Evolutionary conservation across 2,888 invertebrate genomes (phyloP), one percentile per base, ranked within the genome.

Genomic region (Ecliptopera silaceata): DNA sequence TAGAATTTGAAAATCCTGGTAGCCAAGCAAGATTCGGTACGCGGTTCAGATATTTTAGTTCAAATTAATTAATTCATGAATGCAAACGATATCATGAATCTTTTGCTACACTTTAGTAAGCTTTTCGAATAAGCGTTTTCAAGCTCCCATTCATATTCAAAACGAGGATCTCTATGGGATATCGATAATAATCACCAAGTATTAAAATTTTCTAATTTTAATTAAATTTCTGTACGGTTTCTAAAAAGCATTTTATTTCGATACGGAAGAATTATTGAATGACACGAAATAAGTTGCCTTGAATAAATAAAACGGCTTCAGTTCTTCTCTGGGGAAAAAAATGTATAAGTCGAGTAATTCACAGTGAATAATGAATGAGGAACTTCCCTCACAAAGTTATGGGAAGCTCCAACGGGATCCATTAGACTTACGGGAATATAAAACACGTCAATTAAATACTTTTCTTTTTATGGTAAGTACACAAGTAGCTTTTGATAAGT

Each of bases 301-400:
- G 82, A 86, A 87, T 86, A 85, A 86, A 80, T 83, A 77, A 88
- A 79, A 79, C 68, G 77, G 74, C 78, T 79, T 78, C 79, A 79
- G 75, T 79, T 79, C 65, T 75, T 79, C 77, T 63, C 65, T 67
- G 78, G 79, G 79, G 76, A 72, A 78, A 43, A n/a, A 86, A 85
- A 84, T 82, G 73, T 79, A 76, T 74, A 81, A 79, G 74, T 79
- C 72, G 75, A 75, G 79, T 84, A 86, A 86, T 85, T 84, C 80
- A 75, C 75, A 74, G 80, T 87, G 82, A 88, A 88, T 88, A 86
- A 88, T 86, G 82, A 87, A 88, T 79, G 80, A 80, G 78, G 75
- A 82, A 79, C 79, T 80, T 82, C 66, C 72, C 63, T 70, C 53
- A 45, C 56, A 53, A 72, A 77, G 69, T 79, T 72, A 66, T 64